A percentile compares a stretch with the other conserved stretches of the same genome.
Evolutionary conservation across 2,113 vertebrate species (phyloP).

Genomic region (Saimiri boliviensis): DNA sequence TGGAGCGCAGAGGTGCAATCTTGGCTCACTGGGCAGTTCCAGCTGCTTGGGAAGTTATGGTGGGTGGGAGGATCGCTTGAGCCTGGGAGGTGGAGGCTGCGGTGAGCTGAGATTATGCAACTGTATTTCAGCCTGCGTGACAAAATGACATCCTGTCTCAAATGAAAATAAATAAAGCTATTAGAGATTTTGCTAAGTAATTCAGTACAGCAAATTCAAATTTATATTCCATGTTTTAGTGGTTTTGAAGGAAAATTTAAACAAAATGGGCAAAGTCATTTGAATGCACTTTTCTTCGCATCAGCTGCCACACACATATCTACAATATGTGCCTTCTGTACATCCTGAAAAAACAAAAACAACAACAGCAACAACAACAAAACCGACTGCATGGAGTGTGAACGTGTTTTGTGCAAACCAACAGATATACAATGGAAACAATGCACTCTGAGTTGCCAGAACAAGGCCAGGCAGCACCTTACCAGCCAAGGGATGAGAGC

Average conservation of each 20-base stretch:
- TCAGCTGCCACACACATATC: not conserved
- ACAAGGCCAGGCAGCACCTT: accelerated
- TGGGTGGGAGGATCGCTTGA: too few relatives aligned
- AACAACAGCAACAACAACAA: too few relatives aligned
- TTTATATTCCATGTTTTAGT: not conserved
- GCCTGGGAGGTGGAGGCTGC: too few relatives aligned
- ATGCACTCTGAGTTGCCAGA: accelerated
- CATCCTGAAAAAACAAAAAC: not conserved
- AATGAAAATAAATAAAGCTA: not conserved
- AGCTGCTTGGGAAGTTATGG: too few relatives aligned
- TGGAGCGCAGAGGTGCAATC: too few relatives aligned
- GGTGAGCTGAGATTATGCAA: too few relatives aligned
- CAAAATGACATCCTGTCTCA: too few relatives aligned
- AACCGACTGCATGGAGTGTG: too few relatives aligned
- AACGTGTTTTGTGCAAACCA: not conserved
- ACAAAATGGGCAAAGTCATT: not conserved
- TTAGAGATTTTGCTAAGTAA: not conserved
- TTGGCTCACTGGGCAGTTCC: too few relatives aligned
- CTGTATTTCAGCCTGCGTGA: too few relatives aligned
- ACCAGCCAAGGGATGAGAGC: not conserved
- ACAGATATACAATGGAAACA: not conserved
- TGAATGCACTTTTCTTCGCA: not conserved
- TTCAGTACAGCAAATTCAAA: not conserved
- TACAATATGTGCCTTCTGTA: not conserved
- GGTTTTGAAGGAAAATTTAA: not conserved